Evolutionary conservation across 2,888 invertebrate species (phyloP).

Genomic region (Lycocerus yunnanus): DNA sequence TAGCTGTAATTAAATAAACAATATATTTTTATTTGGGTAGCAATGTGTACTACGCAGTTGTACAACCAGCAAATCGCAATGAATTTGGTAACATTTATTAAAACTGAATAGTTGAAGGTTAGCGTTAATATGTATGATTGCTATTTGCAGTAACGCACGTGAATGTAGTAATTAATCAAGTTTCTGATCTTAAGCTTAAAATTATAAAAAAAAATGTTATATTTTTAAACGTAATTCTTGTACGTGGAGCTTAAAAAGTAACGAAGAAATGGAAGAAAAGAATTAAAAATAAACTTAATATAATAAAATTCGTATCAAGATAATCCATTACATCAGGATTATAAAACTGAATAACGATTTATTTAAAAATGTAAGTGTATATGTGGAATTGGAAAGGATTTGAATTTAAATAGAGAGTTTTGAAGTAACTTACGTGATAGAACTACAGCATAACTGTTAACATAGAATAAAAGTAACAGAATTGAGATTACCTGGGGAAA

Average conservation of each 20-base stretch:
- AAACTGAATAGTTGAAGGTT: too few relatives aligned
- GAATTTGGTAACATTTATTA: too few relatives aligned
- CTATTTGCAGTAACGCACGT: too few relatives aligned
- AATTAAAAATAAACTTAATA: not conserved
- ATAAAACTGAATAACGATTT: not conserved
- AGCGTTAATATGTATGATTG: too few relatives aligned
- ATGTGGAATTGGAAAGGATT: slow-evolving; percentile 23
- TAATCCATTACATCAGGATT: not conserved
- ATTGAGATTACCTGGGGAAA: slow-evolving; percentile 49
- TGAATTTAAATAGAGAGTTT: slow-evolving; percentile 27
- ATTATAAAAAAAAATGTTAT: too few relatives aligned
- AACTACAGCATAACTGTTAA: slow-evolving; percentile 29
- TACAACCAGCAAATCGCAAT: too few relatives aligned
- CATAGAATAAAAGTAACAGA: slow-evolving; percentile 28
- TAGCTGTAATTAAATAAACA: too few relatives aligned
- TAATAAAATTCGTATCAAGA: not conserved
- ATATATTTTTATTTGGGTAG: too few relatives aligned
- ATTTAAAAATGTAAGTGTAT: slow-evolving; percentile 17
- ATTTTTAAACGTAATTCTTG: not conserved
- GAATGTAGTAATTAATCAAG: not conserved
- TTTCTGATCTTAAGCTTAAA: not conserved
- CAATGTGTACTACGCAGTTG: too few relatives aligned
- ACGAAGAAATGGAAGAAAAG: too few relatives aligned
- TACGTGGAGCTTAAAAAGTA: not conserved
- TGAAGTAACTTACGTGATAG: slow-evolving; percentile 32